phyloP scores from a whole-genome alignment of 1,140 invertebrate genomes.

The Danaus melanippus region DNA sequence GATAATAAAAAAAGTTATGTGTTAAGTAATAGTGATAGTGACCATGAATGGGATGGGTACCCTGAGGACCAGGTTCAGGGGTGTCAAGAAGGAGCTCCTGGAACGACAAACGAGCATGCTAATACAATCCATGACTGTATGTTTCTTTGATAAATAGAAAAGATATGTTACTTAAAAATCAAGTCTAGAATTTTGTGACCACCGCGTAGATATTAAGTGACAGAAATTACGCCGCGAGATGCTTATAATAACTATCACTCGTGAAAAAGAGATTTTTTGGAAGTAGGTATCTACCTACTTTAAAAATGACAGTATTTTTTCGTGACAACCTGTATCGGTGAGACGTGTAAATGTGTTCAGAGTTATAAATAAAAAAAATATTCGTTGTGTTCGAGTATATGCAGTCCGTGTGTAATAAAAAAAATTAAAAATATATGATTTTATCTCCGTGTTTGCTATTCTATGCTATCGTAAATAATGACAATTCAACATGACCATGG shows the following conservation, averaged over 20 bases:
- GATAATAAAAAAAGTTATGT: conserved; percentile 8
- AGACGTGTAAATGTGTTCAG: conserved; percentile 30
- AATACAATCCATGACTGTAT: conserved; percentile 80
- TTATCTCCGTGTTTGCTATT: too few relatives aligned
- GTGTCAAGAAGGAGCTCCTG: conserved; percentile 82
- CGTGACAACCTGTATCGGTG: conserved; percentile 16
- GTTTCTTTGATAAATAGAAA: conserved; percentile 12
- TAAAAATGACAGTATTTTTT: conserved; percentile 1
- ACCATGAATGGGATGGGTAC: conserved; percentile 62
- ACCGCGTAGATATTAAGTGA: too few relatives aligned
- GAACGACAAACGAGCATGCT: conserved; percentile 79
- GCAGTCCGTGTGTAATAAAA: not conserved
- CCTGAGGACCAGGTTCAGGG: conserved; percentile 77
- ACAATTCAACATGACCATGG: not conserved
- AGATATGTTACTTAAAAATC: too few relatives aligned
- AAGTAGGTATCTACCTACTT: too few relatives aligned
- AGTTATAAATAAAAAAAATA: conserved; percentile 30
- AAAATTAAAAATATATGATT: not conserved
- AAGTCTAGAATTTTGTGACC: too few relatives aligned
- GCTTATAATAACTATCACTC: too few relatives aligned
- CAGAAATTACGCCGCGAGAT: too few relatives aligned
- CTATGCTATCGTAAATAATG: not conserved
- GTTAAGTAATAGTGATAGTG: conserved; percentile 27
- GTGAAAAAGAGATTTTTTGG: too few relatives aligned
- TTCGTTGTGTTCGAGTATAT: conserved; percentile 15